A percentile compares a stretch with the other conserved stretches of the same genome.
Evolutionary conservation across 2,888 invertebrate genomes (phyloP).

Genomic region (Steromphala cineraria): DNA sequence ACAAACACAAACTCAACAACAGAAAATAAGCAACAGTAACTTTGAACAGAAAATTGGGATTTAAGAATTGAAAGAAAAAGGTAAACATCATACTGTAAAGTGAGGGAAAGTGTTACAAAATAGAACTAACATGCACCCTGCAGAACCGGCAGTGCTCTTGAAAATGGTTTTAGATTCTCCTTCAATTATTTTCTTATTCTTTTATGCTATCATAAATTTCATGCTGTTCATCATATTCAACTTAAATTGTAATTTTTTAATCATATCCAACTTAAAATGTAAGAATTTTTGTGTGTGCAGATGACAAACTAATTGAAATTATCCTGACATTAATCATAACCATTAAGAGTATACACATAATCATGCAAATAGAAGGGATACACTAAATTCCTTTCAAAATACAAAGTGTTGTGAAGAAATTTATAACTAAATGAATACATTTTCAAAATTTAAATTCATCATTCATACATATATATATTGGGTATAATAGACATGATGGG

Average conservation of each 20-base stretch:
- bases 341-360: too few species aligned
- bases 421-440: neutral
- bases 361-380: neutral
- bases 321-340: too few species aligned
- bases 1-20: constrained; percentile 6
- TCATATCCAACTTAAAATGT: too few species aligned
- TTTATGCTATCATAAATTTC: too few species aligned
- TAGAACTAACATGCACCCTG: neutral
- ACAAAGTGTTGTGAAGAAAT: neutral
- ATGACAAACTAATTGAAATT: too few species aligned
- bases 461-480: neutral
- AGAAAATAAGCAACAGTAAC: neutral
- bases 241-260: too few species aligned
- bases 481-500: too few species aligned
- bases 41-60: neutral
- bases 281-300: too few species aligned
- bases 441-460: neutral
- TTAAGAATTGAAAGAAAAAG: neutral
- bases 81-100: neutral
- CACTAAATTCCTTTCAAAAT: neutral
- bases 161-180: too few species aligned
- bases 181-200: too few species aligned
- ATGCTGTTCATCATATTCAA: too few species aligned
- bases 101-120: too few species aligned
- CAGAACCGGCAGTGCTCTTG: neutral